These are phyloP conservation scores for Drosophila longiperda DNA, from an alignment of 2,888 invertebrate species.

Conservation along the genomic window DNA sequence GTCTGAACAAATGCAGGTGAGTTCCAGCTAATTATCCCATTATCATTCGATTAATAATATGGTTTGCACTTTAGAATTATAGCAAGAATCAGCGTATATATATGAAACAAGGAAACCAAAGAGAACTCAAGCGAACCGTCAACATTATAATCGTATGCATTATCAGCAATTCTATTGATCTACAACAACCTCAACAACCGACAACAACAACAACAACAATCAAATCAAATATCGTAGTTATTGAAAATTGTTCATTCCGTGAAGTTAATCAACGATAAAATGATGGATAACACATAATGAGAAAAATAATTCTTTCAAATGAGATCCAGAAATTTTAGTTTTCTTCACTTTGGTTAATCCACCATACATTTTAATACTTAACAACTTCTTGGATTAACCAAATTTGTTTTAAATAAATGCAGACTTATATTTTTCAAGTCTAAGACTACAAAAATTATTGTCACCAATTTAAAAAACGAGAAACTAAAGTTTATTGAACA, in stretches of 20 bases:
- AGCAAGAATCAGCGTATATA: slow-evolving; percentile 61
- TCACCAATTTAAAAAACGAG: slow-evolving; percentile 33
- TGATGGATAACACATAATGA: slow-evolving; percentile 20
- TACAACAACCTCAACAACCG: slow-evolving; percentile 52
- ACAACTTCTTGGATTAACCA: slow-evolving; percentile 17
- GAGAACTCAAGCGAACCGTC: slow-evolving; percentile 72
- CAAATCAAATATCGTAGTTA: slow-evolving; percentile 75
- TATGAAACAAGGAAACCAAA: slow-evolving; percentile 56
- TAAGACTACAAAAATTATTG: slow-evolving; percentile 57
- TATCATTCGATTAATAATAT: neutral
- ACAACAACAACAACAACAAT: slow-evolving; percentile 68
- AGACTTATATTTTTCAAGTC: slow-evolving; percentile 36
- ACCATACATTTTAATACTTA: slow-evolving; percentile 27
- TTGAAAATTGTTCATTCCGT: slow-evolving; percentile 61
- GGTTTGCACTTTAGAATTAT: slow-evolving; percentile 23
- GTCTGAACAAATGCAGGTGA: slow-evolving; percentile 58
- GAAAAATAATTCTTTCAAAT: slow-evolving; percentile 4
- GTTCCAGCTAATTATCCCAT: neutral
- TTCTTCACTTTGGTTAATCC: slow-evolving; percentile 57
- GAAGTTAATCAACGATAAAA: slow-evolving; percentile 46
- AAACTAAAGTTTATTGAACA: slow-evolving; percentile 45
- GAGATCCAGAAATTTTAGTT: slow-evolving; percentile 52
- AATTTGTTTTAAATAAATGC: slow-evolving; percentile 33
- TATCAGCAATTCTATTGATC: slow-evolving; percentile 63
- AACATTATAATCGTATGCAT: slow-evolving; percentile 70